phyloP scores from a whole-genome alignment of 2,113 vertebrate genomes.

The Hippocampus guttulatus region DNA sequence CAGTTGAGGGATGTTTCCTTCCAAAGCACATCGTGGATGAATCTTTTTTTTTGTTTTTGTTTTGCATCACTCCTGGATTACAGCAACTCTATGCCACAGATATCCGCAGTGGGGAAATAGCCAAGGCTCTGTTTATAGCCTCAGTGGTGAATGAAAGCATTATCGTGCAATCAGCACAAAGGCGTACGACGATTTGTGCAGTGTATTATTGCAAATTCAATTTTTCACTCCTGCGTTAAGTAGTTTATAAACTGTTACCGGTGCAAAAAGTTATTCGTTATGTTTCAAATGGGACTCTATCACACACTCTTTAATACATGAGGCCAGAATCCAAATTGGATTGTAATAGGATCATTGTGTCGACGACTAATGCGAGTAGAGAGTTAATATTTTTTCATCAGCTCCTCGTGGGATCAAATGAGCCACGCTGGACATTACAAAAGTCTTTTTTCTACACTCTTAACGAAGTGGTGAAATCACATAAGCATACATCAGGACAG shows the following conservation, averaged over 20 bases:
- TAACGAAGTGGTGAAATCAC: slow-evolving; percentile 11
- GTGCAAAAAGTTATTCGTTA: slow-evolving; percentile 34
- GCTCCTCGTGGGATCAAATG: slow-evolving; percentile 13
- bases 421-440: not conserved
- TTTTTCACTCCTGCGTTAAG: slow-evolving; percentile 22
- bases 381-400: slow-evolving; percentile 40
- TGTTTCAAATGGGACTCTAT: slow-evolving; percentile 31
- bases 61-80: slow-evolving; percentile 12
- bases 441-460: slow-evolving; percentile 20
- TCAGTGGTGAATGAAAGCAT: slow-evolving; percentile 15
- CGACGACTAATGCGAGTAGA: slow-evolving; percentile 24
- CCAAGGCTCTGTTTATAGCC: not conserved
- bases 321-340: slow-evolving; percentile 24
- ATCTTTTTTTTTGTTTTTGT: not conserved
- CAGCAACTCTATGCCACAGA: slow-evolving; percentile 17
- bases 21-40: slow-evolving; percentile 8
- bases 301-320: slow-evolving; percentile 28
- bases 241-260: slow-evolving; percentile 41
- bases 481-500: not conserved
- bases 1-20: slow-evolving; percentile 20
- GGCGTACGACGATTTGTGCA: not conserved
- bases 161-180: slow-evolving; percentile 17
- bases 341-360: slow-evolving; percentile 42
- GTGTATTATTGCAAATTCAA: slow-evolving; percentile 28
- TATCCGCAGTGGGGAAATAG: slow-evolving; percentile 3